Conservation (phyloP, 1,140 invertebrate species). For the Procambarus clarkii region DNA sequence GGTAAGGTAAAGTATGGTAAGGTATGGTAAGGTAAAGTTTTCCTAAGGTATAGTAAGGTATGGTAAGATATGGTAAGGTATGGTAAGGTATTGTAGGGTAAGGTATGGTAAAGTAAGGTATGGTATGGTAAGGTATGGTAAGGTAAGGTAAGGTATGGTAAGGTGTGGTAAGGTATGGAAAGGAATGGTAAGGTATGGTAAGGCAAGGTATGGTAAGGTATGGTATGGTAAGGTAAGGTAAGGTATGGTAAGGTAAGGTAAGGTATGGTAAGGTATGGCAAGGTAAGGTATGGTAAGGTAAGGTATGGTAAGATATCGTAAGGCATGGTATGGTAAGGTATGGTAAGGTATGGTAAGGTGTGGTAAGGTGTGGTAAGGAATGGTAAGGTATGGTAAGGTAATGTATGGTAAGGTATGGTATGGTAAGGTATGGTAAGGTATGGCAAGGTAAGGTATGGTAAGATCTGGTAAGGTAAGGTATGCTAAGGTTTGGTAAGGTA, state of each 20-base stretch:
- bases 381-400: no score
- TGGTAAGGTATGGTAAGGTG: neutral
- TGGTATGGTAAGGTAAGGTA: neutral
- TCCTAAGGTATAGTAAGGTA: neutral
- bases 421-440: no score
- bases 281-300: no score
- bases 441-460: neutral
- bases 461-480: no score
- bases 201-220: no score
- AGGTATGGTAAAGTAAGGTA: no score
- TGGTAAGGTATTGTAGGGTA: no score
- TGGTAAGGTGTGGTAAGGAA: neutral
- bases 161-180: neutral
- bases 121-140: conserved; percentile 10
- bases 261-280: neutral
- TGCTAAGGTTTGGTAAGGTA: no score
- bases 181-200: neutral
- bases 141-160: neutral
- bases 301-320: no score
- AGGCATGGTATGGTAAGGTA: neutral
- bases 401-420: no score
- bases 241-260: neutral
- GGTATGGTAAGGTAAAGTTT: neutral
- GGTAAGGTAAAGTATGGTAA: neutral
- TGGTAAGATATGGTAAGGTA: no score